These are phyloP conservation scores for Samia ricini DNA, from an alignment of 1,140 invertebrate species.

Conservation along the genomic window DNA sequence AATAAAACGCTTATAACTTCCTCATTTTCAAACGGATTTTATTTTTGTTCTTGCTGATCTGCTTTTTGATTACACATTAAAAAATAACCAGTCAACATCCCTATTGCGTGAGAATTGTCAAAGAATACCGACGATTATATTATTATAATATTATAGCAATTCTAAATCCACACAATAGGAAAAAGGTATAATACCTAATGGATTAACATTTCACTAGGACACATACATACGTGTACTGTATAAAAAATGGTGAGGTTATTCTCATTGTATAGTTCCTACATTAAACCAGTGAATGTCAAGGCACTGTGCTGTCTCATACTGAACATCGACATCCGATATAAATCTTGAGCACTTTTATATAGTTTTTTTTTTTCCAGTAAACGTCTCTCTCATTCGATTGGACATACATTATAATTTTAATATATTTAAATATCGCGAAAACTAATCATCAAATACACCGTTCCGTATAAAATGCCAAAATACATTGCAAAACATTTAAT, in stretches of 20 bases:
- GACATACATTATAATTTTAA: background rate
- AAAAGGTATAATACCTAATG: background rate
- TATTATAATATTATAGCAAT: background rate
- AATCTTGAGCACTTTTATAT: background rate
- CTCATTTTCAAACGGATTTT: too few relatives aligned
- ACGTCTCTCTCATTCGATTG: background rate
- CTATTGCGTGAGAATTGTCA: too few relatives aligned
- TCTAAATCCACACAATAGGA: background rate
- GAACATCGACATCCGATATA: background rate
- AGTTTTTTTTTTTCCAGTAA: too few relatives aligned
- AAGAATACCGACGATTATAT: background rate
- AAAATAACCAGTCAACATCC: too few relatives aligned
- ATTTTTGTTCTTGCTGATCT: too few relatives aligned
- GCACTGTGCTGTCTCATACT: slow-evolving; percentile 9
- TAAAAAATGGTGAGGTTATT: background rate
- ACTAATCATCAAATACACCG: background rate
- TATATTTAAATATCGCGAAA: too few relatives aligned
- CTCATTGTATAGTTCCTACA: background rate
- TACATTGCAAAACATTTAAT: slow-evolving; percentile 10
- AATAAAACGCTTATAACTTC: too few relatives aligned
- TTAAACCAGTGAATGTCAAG: slow-evolving; percentile 1
- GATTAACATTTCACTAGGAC: background rate
- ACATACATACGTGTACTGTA: background rate
- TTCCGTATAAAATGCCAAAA: background rate
- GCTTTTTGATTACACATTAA: too few relatives aligned